Evolutionary conservation across 2,797 vertebrate species (phyloP), one percentile per base, ranked within the genome.

Genomic region (Enteromius fasciolatus): DNA sequence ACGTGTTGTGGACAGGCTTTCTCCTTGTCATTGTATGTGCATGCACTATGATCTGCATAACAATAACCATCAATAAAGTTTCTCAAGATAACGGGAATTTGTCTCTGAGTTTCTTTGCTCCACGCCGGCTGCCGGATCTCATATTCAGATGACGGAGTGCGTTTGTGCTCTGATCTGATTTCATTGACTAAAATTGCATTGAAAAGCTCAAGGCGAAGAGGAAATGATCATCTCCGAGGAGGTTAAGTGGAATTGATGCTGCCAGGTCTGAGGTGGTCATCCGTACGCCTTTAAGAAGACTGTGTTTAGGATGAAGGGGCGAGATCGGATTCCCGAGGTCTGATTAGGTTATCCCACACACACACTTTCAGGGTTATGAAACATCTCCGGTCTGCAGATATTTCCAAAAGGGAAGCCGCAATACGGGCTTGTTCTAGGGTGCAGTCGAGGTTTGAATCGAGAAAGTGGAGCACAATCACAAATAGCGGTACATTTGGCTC

Each of bases 1-100:
- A 94, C 94, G 95, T 97, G 96, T 97, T 97, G 96, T 98, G 96
- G 94, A 94, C 93, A 95, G 94, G 95, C 95, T 96, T 96, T 96
- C 94, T 95, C 95, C 96, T 95, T 94, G 94, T 97, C 96, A 97
- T 96, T 96, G 94, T 96, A 96, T 95, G 96, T 97, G 97, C 97
- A 98, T 98, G 97, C 96, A 95, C 92, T 96, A 96, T 96, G 95
- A 96, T 95, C 95, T 95, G 95, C 96, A 96, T 96, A 96, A 94
- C 95, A 95, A 94, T 96, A 95, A 97, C 94, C 96, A 97, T 97
- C 95, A 97, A 98, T 98, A 98, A 98, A 98, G 94, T 96, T 95
- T 97, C 96, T 96, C 95, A 94, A 96, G 95, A 96, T 92, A 88
- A 87, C 83, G 87, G 87, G 82, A 87, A 73, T 25, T 86, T 61